Base-by-base conservation (phyloP, 2,888 invertebrate species). In the Busseola fusca region DNA sequence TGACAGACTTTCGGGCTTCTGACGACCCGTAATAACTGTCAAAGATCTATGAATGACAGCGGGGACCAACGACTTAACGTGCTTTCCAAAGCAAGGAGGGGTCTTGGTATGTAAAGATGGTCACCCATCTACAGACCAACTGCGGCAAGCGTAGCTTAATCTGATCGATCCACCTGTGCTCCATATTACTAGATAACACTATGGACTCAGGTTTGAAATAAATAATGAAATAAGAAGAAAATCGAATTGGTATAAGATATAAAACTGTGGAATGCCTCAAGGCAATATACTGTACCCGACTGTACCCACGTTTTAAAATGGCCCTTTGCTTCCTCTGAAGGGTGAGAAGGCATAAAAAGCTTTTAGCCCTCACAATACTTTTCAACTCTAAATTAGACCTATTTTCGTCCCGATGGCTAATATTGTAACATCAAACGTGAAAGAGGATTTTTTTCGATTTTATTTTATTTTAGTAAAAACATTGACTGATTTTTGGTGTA, bases 261-360 rank as follows among this genome's bases (percentile, higher is more conserved):
- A 52, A n/a, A 56, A 30, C 4, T 30, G 5, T 21, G 42, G 60
- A 45, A 66, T 45, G n/a, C 50, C 25, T 25, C 57, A 62, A 52
- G 30, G 52, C 6, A 56, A 7, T 21, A 30, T 2, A 25, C 25
- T 78, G 72, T 59, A 3, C 21, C 56, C 59, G 82, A 86, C 84
- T 84, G 88, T 90, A 88, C 84, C 58, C 21, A 72, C 87, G 80
- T 74, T 90, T 90, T 90, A 88, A 90, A 91, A 90, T 87, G 83
- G 85, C 87, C 87, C 88, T 83, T 76, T 81, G 78, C 85, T 89
- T 89, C 88, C 87, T 89, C 78, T 69, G 73, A 66, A 84, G 88
- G 87, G 90, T 91, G 90, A 90, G 74, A 86, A 77, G 85, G 82
- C 89, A 90, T 72, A 89, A 87, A 90, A 90, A 88, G 88, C 90